Percentiles rank a stretch among this genome's conserved stretches.
Conservation (phyloP, 2,888 invertebrate genomes). For the Seira sanloemensis region DNA sequence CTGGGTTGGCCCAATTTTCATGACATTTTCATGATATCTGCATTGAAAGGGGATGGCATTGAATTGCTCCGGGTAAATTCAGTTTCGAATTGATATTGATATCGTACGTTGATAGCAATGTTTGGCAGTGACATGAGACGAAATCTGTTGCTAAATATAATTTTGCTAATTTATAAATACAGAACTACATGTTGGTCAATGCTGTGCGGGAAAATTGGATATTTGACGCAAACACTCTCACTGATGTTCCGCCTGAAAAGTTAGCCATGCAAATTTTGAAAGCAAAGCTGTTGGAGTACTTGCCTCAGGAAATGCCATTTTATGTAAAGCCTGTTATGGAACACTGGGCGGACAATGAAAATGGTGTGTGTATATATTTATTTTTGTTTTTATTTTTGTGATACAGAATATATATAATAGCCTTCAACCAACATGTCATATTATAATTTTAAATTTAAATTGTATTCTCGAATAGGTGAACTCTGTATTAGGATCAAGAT, state of each 20-base stretch:
- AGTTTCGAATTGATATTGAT: neutral
- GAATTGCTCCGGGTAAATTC: slow-evolving; percentile 81
- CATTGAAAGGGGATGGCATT: slow-evolving; percentile 86
- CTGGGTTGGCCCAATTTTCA: slow-evolving; percentile 86
- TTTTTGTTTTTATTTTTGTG: no score
- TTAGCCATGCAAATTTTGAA: slow-evolving; percentile 86
- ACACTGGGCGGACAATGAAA: slow-evolving; percentile 76
- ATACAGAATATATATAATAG: no score
- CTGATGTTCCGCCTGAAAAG: slow-evolving; percentile 84
- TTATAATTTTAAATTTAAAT: no score
- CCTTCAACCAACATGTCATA: no score
- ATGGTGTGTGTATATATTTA: slow-evolving; percentile 69
- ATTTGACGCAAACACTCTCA: slow-evolving; percentile 82
- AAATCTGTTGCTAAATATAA: neutral
- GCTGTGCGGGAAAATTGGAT: slow-evolving; percentile 84
- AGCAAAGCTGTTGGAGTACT: slow-evolving; percentile 88
- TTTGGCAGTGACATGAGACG: neutral
- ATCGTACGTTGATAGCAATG: neutral
- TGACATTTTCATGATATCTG: slow-evolving; percentile 94
- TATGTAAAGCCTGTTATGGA: slow-evolving; percentile 82
- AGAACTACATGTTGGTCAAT: slow-evolving; percentile 83
- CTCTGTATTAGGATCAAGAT: slow-evolving; percentile 80
- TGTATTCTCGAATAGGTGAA: no score
- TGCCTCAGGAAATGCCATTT: slow-evolving; percentile 93
- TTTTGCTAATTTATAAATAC: slow-evolving; percentile 56